Conservation (phyloP, 2,888 invertebrate species). For the Hyles lineata region DNA sequence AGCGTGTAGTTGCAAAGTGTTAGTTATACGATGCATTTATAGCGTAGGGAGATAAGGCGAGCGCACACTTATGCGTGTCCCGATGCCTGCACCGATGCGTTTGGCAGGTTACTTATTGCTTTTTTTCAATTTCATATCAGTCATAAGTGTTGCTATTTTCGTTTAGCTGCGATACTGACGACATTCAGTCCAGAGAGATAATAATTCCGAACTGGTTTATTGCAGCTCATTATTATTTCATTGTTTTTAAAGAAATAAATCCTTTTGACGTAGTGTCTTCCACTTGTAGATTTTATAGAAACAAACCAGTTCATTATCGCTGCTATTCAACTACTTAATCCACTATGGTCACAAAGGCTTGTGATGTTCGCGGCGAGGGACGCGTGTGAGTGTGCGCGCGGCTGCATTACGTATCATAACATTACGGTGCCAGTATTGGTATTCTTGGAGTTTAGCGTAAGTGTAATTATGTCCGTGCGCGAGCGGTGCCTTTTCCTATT, state of each 20-base stretch:
- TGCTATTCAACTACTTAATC: background rate
- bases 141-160: no score
- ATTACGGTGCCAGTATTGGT: slow-evolving; percentile 25
- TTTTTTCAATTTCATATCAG: background rate
- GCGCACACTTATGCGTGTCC: background rate
- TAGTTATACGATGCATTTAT: slow-evolving; percentile 23
- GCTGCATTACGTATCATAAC: slow-evolving; percentile 12
- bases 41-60: slow-evolving; percentile 17
- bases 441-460: slow-evolving; percentile 15
- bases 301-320: no score
- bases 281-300: no score
- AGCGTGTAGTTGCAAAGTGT: slow-evolving; percentile 35
- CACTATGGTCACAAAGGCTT: background rate
- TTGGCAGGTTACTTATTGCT: background rate
- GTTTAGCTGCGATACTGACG: no score
- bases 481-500: background rate
- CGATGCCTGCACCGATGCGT: no score
- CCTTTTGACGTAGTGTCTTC: no score
- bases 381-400: background rate
- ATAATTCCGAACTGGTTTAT: no score
- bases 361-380: background rate
- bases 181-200: no score
- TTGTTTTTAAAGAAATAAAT: no score
- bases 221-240: no score
- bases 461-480: slow-evolving; percentile 11